These are phyloP conservation scores for Petaurus breviceps DNA, from an alignment of 2,113 vertebrate species.

Conservation along the genomic window DNA sequence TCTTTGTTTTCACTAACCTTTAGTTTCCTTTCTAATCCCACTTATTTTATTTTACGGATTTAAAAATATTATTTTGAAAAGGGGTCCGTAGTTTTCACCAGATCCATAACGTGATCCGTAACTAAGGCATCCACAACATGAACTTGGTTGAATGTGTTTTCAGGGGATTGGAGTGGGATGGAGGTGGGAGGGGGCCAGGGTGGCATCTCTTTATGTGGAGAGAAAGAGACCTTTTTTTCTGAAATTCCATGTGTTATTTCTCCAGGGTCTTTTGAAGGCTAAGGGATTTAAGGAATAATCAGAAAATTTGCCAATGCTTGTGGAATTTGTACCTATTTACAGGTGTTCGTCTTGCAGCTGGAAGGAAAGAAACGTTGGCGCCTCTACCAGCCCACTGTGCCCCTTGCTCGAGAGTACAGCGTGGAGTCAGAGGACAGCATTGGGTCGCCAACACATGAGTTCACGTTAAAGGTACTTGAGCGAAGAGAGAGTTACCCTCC, in stretches of 20 bases:
- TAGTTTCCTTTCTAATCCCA: too few relatives aligned
- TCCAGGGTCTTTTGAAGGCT: not conserved
- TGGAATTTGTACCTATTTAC: not conserved
- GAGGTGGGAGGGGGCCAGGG: too few relatives aligned
- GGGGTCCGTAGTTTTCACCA: too few relatives aligned
- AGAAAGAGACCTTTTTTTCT: not conserved
- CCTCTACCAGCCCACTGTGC: constrained; percentile 89
- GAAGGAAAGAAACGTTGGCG: constrained; percentile 94
- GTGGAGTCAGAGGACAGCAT: constrained; percentile 87
- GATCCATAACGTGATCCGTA: too few relatives aligned
- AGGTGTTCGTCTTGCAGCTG: constrained; percentile 95
- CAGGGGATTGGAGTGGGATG: too few relatives aligned
- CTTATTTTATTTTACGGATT: too few relatives aligned
- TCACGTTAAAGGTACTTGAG: constrained; percentile 87
- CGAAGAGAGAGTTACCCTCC: not conserved
- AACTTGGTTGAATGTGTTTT: too few relatives aligned
- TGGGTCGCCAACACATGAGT: constrained; percentile 89
- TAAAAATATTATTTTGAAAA: too few relatives aligned
- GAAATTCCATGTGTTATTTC: not conserved
- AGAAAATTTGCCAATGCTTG: not conserved
- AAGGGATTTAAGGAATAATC: accelerated
- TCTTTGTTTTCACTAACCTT: too few relatives aligned
- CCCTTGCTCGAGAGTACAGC: constrained; percentile 90
- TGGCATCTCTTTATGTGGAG: too few relatives aligned
- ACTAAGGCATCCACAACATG: too few relatives aligned